Conservation (phyloP, 1,140 invertebrate genomes). For the honey bee (Apis mellifera) region Amel_HAv3.1 CM009931.2:4699001-4699500, state of each 20-base stretch:
- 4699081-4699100: not conserved
- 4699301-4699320: slow-evolving; percentile 71
- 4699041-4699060: too few relatives aligned
- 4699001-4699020: too few relatives aligned
- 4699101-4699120: not conserved
- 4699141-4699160: not conserved
- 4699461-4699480: slow-evolving; percentile 63
- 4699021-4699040: too few relatives aligned
- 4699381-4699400: slow-evolving; percentile 24
- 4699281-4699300: slow-evolving; percentile 60
- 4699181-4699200: not conserved
- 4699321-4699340: slow-evolving; percentile 67
- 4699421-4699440: not conserved
- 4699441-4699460: slow-evolving; percentile 26
- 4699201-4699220: slow-evolving; percentile 32
- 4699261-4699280: slow-evolving; percentile 63
- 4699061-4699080: not conserved
- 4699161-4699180: slow-evolving; percentile 40
- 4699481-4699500: slow-evolving; percentile 65
- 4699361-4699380: slow-evolving; percentile 62
- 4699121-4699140: not conserved
- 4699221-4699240: slow-evolving; percentile 48
- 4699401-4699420: not conserved
- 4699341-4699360: slow-evolving; percentile 68
- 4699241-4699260: slow-evolving; percentile 44